These are phyloP conservation scores for Pseudanteris insignis DNA, from an alignment of 2,888 invertebrate species.

Conservation along the genomic window DNA sequence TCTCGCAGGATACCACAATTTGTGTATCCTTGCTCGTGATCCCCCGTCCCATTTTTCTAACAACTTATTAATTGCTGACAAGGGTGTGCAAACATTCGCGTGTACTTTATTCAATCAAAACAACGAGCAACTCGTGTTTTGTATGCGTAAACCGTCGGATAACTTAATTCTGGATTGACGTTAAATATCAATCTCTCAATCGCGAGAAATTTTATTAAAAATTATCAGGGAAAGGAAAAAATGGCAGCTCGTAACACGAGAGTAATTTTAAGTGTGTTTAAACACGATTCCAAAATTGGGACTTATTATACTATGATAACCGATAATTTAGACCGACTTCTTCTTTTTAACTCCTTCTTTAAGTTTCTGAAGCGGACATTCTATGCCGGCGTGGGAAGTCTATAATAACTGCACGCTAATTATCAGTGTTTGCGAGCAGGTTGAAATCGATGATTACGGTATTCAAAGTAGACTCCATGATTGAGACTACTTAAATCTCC, in stretches of 20 bases:
- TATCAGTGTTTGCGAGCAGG: slow-evolving; percentile 53
- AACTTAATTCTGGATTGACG: slow-evolving; percentile 15
- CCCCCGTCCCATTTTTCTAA: slow-evolving; percentile 27
- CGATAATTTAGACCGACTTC: slow-evolving; percentile 33
- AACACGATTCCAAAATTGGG: slow-evolving; percentile 30
- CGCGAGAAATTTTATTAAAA: not conserved
- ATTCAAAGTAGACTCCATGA: slow-evolving; percentile 53
- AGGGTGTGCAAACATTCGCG: slow-evolving; percentile 36
- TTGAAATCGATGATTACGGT: slow-evolving; percentile 56
- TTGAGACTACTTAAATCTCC: slow-evolving; percentile 48
- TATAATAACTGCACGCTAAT: slow-evolving; percentile 55
- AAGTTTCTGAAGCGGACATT: slow-evolving; percentile 25
- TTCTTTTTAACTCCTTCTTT: slow-evolving; percentile 31
- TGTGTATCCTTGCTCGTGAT: slow-evolving; percentile 23
- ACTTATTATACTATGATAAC: slow-evolving; percentile 40
- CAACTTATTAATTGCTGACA: slow-evolving; percentile 37
- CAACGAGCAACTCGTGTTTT: slow-evolving; percentile 1
- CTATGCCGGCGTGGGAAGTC: slow-evolving; percentile 38
- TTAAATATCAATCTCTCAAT: not conserved
- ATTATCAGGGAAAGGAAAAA: too few species aligned
- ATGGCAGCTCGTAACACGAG: too few species aligned
- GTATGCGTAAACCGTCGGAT: slow-evolving; percentile 5
- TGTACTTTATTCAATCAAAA: slow-evolving; percentile 21
- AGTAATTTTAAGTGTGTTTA: slow-evolving; percentile 20
- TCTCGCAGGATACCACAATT: slow-evolving; percentile 32